Evolutionary conservation across 2,888 invertebrate genomes (phyloP).

Genomic region (Cremastinae sp.): DNA sequence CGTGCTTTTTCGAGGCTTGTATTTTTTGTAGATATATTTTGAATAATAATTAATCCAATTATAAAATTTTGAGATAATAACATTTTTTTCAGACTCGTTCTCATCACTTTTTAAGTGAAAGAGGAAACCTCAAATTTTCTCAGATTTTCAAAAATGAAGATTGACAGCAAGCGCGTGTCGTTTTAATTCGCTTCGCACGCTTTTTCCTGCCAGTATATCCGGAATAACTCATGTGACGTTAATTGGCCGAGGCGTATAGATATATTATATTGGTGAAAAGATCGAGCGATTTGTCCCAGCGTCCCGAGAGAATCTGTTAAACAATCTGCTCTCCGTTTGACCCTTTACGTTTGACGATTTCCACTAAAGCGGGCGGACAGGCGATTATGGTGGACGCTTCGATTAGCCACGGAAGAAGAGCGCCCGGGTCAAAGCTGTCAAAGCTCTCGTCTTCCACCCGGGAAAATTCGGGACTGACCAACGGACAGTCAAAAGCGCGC

Average conservation of each 20-base stretch:
- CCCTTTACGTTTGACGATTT: slow-evolving; percentile 52
- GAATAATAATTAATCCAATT: no score
- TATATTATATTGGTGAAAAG: not conserved
- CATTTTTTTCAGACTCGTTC: no score
- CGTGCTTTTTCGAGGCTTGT: no score
- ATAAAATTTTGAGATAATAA: no score
- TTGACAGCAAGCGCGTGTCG: slow-evolving; percentile 72
- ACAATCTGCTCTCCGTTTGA: slow-evolving; percentile 41
- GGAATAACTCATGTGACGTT: not conserved
- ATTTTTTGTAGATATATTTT: no score
- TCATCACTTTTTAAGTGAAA: no score
- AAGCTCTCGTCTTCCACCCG: slow-evolving; percentile 16
- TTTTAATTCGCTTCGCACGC: slow-evolving; percentile 49
- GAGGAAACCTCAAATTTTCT: no score
- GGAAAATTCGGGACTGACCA: slow-evolving; percentile 50
- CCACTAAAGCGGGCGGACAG: slow-evolving; percentile 43
- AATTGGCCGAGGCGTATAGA: slow-evolving; percentile 22
- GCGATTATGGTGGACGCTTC: slow-evolving; percentile 53
- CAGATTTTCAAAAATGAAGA: slow-evolving; percentile 73
- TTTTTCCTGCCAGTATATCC: slow-evolving; percentile 26
- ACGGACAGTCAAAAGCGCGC: slow-evolving; percentile 63
- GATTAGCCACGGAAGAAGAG: slow-evolving; percentile 56
- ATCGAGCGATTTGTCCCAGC: not conserved
- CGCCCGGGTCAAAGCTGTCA: slow-evolving; percentile 21
- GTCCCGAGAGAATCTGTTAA: slow-evolving; percentile 5